phyloP scores from a whole-genome alignment of 2,888 invertebrate species.

The Luperina nickerlii region DNA sequence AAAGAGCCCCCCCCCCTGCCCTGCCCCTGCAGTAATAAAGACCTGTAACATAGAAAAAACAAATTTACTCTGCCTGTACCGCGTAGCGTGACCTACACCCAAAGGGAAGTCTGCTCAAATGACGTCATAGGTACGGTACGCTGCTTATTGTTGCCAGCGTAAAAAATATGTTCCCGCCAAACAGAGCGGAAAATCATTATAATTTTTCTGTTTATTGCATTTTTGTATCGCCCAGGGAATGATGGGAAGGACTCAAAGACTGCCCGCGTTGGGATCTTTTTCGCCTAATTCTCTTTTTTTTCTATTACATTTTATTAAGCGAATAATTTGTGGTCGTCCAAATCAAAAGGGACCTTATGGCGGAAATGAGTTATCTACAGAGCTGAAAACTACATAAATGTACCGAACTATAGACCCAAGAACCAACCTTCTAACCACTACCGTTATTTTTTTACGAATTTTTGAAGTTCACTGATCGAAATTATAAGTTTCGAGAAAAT shows the following conservation, averaged over 20 bases:
- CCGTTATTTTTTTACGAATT: too few relatives aligned
- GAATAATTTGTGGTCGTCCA: too few relatives aligned
- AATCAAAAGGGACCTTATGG: too few relatives aligned
- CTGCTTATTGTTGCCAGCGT: constrained; percentile 47
- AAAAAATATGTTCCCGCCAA: constrained; percentile 55
- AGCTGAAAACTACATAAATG: too few relatives aligned
- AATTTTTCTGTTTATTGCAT: constrained; percentile 59
- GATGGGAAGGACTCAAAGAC: constrained; percentile 13
- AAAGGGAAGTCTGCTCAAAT: constrained; percentile 56
- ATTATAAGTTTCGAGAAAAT: too few relatives aligned
- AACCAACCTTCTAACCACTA: too few relatives aligned
- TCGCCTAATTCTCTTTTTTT: constrained; percentile 57
- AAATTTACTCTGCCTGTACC: constrained; percentile 14
- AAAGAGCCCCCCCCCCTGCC: constrained; percentile 38
- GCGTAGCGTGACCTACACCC: constrained; percentile 59
- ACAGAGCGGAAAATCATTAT: constrained; percentile 62
- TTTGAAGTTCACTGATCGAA: too few relatives aligned
- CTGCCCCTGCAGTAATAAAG: constrained; percentile 52
- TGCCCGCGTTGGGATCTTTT: constrained; percentile 37
- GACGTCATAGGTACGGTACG: constrained; percentile 31
- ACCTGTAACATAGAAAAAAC: not conserved
- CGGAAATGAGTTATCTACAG: too few relatives aligned
- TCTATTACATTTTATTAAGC: constrained; percentile 64
- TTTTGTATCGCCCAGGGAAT: constrained; percentile 50
- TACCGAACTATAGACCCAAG: too few relatives aligned